Base-by-base conservation (phyloP, 2,888 invertebrate genomes). In the Sceliomorpha sp. region DNA sequence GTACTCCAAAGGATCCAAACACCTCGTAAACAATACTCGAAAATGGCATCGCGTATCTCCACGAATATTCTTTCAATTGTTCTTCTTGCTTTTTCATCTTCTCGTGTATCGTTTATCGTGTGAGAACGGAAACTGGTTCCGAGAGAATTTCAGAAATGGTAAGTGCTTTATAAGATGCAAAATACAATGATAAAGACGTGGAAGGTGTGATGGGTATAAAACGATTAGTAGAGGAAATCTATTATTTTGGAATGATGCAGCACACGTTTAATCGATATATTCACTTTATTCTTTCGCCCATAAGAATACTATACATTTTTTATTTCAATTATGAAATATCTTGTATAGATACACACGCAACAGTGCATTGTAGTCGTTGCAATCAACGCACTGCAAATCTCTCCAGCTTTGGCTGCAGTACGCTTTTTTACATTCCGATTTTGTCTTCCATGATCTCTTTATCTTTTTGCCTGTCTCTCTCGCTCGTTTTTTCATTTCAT, bases 311-410 rank as follows among this genome's bases (percentile, higher is more conserved):
- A 12, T 31, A 31, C 2, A 20, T 20, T 20, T 20, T 20, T 4
- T 2, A 20, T 20, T 2, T 20, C 20, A 20, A 34, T 59, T 67
- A 53, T 26, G 53, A 32, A 45, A 34, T 14, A 13, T 45, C 15
- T 39, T 58, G 45, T 53, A 48, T 45, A 48, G 29, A 50, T 32
- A 59, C 73, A 72, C 76, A 80, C 80, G 83, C 82, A 82, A 81
- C 81, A 83, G 77, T 81, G 82, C 76, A 75, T 80, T 74, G 77
- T 72, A 82, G 80, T 80, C 80, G 82, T 86, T 86, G 84, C 83
- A 86, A 86, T 86, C 85, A 86, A 86, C 86, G 86, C 82, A 74
- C 77, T 75, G 79, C 76, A 83, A 85, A 85, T 85, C 84, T 84
- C 75, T 78, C 77, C 79, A 73, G 72, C 77, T 78, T 78, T 76